Evolutionary conservation across 2,797 vertebrate species (phyloP).

Genomic region (Hirundo rustica): DNA sequence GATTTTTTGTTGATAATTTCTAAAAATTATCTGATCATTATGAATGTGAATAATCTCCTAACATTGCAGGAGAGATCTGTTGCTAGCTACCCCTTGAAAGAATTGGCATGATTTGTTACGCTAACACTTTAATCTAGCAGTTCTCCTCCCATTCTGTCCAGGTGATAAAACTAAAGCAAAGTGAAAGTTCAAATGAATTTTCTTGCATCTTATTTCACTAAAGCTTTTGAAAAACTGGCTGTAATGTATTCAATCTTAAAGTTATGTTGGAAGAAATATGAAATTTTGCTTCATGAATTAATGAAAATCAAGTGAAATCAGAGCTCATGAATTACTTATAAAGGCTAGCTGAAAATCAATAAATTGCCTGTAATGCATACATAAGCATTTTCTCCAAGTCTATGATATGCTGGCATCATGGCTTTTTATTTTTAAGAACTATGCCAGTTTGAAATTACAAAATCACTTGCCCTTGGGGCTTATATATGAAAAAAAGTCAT

Average conservation of each 20-base stretch:
- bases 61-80: neutral
- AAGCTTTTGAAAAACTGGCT: neutral
- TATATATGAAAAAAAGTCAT: neutral
- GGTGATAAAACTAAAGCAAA: neutral
- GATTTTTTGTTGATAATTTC: neutral
- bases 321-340: conserved; percentile 7
- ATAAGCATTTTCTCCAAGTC: neutral
- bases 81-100: neutral
- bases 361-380: neutral
- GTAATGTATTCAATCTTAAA: neutral
- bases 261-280: neutral
- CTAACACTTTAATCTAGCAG: neutral
- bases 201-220: neutral
- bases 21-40: neutral
- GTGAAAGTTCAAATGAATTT: neutral
- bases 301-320: conserved; percentile 22
- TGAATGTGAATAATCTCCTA: neutral
- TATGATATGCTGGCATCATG: neutral
- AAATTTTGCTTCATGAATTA: conserved; percentile 1
- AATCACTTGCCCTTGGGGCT: neutral
- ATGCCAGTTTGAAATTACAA: neutral
- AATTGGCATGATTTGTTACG: neutral
- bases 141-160: neutral
- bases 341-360: neutral
- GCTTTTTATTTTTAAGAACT: neutral